These are phyloP conservation scores for Amia ocellicauda DNA, from an alignment of 2,113 vertebrate species.

Conservation along the genomic window DNA sequence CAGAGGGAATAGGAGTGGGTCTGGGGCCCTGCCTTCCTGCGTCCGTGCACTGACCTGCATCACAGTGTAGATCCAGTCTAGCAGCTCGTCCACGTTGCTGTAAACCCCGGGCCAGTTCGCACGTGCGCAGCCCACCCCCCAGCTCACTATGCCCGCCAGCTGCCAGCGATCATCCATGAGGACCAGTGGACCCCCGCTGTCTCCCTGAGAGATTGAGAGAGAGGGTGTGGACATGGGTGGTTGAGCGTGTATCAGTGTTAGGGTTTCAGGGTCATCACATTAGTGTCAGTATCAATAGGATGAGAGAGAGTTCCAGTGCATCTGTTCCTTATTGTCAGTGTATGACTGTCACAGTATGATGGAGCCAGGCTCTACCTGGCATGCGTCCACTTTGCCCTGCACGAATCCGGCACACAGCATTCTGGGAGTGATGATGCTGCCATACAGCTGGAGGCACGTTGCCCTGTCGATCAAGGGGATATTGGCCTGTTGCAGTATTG, in stretches of 20 bases:
- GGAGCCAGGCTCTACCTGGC: constrained; percentile 62
- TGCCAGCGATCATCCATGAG: constrained; percentile 53
- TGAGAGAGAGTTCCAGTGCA: not conserved
- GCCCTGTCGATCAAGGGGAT: constrained; percentile 50
- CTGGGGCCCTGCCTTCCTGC: no score
- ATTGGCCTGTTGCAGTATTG: constrained; percentile 58
- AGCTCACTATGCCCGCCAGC: constrained; percentile 72
- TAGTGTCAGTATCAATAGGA: no score
- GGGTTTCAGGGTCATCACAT: no score
- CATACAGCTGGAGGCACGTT: constrained; percentile 64
- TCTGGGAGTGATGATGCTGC: constrained; percentile 51
- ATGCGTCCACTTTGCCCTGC: constrained; percentile 64
- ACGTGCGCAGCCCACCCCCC: constrained; percentile 69
- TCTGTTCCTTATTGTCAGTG: no score
- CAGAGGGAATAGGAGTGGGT: no score
- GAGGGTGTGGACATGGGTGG: no score
- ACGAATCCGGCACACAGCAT: constrained; percentile 73
- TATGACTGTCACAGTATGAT: no score
- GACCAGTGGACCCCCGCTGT: constrained; percentile 73
- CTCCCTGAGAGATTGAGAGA: constrained; percentile 52
- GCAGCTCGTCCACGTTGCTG: constrained; percentile 56
- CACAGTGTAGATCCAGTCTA: constrained; percentile 64
- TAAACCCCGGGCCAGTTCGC: constrained; percentile 62
- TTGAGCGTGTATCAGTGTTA: no score
- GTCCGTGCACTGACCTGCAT: constrained; percentile 55